Percentiles rank a stretch among this genome's conserved stretches.
phyloP scores from a whole-genome alignment of 2,797 vertebrate species.

The Setipinna tenuifilis region DNA sequence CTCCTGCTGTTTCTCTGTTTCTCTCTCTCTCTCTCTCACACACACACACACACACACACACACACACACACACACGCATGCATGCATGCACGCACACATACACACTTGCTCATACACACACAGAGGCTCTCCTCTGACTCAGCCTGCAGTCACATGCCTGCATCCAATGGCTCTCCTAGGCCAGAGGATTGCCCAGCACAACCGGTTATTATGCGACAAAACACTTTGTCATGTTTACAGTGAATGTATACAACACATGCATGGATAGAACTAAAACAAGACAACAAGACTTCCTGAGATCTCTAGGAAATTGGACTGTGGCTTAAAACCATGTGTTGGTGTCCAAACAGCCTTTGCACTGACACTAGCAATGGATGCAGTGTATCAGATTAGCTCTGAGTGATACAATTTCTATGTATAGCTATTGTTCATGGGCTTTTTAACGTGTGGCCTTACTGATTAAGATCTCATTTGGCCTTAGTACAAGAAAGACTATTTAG shows the following conservation, averaged over 20 bases:
- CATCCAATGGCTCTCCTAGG: neutral
- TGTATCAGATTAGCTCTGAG: neutral
- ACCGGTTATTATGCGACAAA: slow-evolving; percentile 6
- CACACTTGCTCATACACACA: neutral
- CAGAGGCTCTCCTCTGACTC: neutral
- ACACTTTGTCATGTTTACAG: slow-evolving; percentile 4
- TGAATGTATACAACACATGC: slow-evolving; percentile 1
- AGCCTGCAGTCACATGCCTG: neutral
- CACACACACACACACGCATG: neutral
- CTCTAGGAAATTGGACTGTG: neutral
- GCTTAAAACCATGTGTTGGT: neutral
- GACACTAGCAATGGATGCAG: neutral
- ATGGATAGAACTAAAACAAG: neutral
- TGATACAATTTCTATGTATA: neutral
- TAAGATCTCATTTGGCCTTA: neutral
- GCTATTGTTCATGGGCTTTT: neutral
- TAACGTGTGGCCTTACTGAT: neutral
- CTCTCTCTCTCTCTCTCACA: too few relatives aligned
- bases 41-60: neutral
- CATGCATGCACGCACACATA: neutral
- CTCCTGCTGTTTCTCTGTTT: too few relatives aligned
- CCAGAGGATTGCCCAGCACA: neutral
- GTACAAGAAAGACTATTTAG: neutral
- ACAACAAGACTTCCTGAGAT: neutral
- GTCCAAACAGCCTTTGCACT: neutral